Evolutionary conservation across 2,888 invertebrate species (phyloP).

Genomic region (Rutpela maculata): DNA sequence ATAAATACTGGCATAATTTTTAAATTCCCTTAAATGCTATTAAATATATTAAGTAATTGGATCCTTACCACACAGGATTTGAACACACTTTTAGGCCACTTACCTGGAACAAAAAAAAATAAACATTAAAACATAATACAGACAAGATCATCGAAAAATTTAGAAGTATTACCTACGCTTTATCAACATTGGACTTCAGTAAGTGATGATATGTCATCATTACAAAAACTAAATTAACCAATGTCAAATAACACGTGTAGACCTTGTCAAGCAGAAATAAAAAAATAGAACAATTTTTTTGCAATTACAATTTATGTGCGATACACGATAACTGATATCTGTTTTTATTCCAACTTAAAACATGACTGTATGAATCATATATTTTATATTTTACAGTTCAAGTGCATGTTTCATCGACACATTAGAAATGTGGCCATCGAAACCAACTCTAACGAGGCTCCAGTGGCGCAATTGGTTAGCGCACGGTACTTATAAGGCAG

Average conservation of each 20-base stretch:
- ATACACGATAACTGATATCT: not conserved
- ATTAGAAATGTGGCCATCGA: not conserved
- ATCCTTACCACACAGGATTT: slow-evolving; percentile 10
- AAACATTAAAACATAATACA: not conserved
- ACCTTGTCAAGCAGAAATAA: not conserved
- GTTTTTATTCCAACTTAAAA: not conserved
- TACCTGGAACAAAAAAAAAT: slow-evolving; percentile 30
- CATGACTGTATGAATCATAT: not conserved
- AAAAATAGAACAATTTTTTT: not conserved
- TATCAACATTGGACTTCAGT: too few species aligned
- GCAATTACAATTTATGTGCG: not conserved
- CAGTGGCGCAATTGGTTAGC: slow-evolving; percentile 87
- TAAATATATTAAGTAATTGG: not conserved
- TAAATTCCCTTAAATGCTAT: not conserved
- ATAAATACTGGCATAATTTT: too few species aligned
- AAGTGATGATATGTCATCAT: too few species aligned
- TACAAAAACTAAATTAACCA: too few species aligned
- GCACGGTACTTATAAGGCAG: slow-evolving; percentile 99
- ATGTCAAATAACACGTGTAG: too few species aligned
- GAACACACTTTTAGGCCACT: not conserved
- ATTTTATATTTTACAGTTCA: not conserved
- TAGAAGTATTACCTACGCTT: too few species aligned
- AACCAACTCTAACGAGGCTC: not conserved
- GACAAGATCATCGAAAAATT: too few species aligned
- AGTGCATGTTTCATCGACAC: not conserved